phyloP scores from a whole-genome alignment of 2,797 vertebrate species.

The Arnoldichthys spilopterus region DNA sequence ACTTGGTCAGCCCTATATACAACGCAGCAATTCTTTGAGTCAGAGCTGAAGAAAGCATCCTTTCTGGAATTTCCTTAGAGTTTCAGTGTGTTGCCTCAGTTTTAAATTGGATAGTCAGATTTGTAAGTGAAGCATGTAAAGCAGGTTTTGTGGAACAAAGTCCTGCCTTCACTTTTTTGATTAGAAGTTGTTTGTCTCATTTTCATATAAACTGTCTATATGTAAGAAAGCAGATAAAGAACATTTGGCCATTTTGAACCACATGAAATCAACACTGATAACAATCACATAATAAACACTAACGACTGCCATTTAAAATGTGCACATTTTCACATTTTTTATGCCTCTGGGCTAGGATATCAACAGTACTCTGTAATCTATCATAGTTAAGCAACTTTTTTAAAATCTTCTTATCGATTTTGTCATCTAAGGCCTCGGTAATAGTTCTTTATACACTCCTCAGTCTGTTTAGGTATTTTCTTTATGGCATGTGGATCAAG shows the following conservation, averaged over 20 bases:
- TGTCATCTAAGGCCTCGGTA: constrained; percentile 57
- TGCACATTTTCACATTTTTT: constrained; percentile 64
- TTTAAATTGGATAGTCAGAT: background rate
- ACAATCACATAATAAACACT: constrained; percentile 52
- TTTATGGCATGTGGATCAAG: background rate
- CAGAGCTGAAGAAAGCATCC: no score
- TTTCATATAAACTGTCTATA: background rate
- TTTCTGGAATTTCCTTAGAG: no score
- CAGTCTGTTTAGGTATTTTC: background rate
- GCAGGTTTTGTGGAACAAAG: background rate
- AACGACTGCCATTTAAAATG: constrained; percentile 37
- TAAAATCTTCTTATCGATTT: constrained; percentile 31
- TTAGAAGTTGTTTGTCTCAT: background rate
- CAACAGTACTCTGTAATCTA: constrained; percentile 52
- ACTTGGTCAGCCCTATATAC: constrained; percentile 35
- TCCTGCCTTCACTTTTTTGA: background rate
- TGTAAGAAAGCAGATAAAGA: background rate
- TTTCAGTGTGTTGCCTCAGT: no score
- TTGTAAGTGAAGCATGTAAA: background rate
- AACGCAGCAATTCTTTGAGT: background rate
- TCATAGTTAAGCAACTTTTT: constrained; percentile 57
- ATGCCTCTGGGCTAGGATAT: constrained; percentile 66
- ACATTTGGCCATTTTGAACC: constrained; percentile 12
- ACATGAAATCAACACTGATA: constrained; percentile 32
- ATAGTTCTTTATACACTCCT: constrained; percentile 30